Conservation (phyloP, 2,888 invertebrate species). For the Leucophora obtusa region DNA sequence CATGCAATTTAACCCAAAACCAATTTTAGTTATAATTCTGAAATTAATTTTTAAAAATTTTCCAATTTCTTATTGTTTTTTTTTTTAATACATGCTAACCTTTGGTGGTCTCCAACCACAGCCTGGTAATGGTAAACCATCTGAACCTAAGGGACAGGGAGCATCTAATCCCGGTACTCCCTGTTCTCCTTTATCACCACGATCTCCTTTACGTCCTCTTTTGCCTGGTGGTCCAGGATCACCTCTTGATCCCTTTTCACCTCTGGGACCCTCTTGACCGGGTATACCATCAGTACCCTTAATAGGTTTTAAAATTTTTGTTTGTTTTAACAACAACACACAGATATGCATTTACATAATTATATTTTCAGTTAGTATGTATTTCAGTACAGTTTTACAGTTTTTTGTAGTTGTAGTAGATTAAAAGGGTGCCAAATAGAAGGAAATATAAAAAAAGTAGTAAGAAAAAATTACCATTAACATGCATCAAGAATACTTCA, state of each 20-base stretch:
- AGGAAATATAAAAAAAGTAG: slow-evolving; percentile 63
- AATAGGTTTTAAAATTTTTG: neutral
- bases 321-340: slow-evolving; percentile 38
- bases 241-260: slow-evolving; percentile 93
- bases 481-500: slow-evolving; percentile 39
- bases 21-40: neutral
- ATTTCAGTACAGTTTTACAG: slow-evolving; percentile 28
- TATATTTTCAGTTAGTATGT: slow-evolving; percentile 52
- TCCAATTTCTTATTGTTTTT: slow-evolving; percentile 21
- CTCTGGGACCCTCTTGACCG: slow-evolving; percentile 94
- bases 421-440: slow-evolving; percentile 62
- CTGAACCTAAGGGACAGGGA: slow-evolving; percentile 97
- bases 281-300: slow-evolving; percentile 96
- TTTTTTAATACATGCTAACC: slow-evolving; percentile 80
- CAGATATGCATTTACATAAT: slow-evolving; percentile 55
- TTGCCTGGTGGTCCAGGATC: slow-evolving; percentile 88
- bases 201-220: slow-evolving; percentile 94
- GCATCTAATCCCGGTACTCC: slow-evolving; percentile 98
- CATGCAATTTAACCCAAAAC: slow-evolving; percentile 51
- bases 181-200: slow-evolving; percentile 95
- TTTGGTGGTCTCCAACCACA: slow-evolving; percentile 96
- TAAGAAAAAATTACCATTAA: slow-evolving; percentile 50
- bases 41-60: slow-evolving; percentile 13
- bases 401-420: slow-evolving; percentile 46
- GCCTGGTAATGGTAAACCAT: slow-evolving; percentile 96